These are phyloP conservation scores for Poliocrania exsul DNA, from an alignment of 2,797 vertebrate genomes.

Conservation along the genomic window DNA sequence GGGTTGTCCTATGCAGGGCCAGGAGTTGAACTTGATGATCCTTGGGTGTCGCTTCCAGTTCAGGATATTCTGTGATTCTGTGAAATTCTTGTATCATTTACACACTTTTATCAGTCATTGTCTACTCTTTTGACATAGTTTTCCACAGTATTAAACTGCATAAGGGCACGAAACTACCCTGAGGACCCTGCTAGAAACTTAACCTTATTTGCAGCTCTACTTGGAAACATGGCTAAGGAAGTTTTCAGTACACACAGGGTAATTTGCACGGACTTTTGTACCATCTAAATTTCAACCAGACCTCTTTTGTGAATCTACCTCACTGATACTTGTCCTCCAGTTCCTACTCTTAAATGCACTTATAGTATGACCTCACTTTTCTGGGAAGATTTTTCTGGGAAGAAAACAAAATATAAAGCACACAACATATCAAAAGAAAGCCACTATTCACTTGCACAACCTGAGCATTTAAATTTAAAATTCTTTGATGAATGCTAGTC, in stretches of 20 bases:
- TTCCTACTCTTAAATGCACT: background rate
- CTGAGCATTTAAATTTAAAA: background rate
- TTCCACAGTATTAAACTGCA: background rate
- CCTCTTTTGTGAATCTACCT: background rate
- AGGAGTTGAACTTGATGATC: background rate
- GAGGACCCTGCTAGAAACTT: background rate
- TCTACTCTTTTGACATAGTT: background rate
- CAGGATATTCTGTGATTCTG: background rate
- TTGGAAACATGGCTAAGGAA: background rate
- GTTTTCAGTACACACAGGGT: background rate
- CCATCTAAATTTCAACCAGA: background rate
- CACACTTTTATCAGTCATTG: background rate
- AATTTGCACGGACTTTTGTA: background rate
- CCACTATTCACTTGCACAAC: background rate
- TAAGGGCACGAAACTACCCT: background rate
- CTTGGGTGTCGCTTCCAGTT: background rate
- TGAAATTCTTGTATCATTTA: background rate
- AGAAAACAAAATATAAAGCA: background rate
- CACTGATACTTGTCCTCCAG: background rate
- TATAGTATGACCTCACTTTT: background rate
- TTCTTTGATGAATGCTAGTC: background rate
- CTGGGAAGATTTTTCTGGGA: background rate
- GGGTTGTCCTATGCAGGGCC: background rate
- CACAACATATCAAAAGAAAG: rapidly evolving
- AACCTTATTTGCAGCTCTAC: background rate